Base-by-base conservation (phyloP, 2,888 invertebrate species). In the Diarsia brunnea region DNA sequence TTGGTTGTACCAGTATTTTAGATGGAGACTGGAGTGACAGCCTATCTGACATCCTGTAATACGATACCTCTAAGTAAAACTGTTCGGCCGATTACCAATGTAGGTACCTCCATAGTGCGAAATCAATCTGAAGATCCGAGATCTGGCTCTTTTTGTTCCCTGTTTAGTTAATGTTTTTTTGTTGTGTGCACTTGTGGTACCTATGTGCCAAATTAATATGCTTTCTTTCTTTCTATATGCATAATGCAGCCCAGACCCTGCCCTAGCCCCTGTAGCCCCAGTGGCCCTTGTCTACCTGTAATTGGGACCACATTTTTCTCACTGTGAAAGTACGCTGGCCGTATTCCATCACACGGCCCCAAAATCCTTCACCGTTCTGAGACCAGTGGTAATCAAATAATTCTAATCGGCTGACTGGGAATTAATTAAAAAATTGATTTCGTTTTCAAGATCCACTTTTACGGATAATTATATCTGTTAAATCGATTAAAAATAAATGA, bases 401-500 rank as follows among this genome's bases (percentile, higher is more conserved):
- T 60, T 60, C 10, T 19, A 12, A 31, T 38, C 8, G 38, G 8
- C 24, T 60, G 58, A 1, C 58, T 19, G 4, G 5, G 10, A 43
- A 11, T n/a, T 45, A 19, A 43, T 45, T 4, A 16, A n/a, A 19
- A n/a, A 0, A n/a, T n/a, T 19, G 0, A 16, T 47, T 58, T n/a
- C 19, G 14, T 43, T 16, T 19, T 31, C 14, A 12, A 27, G 11
- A 47, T 43, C n/a, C 38, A 68, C 31, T 64, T 69, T 69, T 58
- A 38, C 16, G 11, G 27, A 58, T 38, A 27, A 60, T 81, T 71
- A 43, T 14, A 60, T n/a, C 0, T n/a, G 16, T 31, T 14, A 21
- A 81, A 77, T 77, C 45, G 69, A 72, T 81, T 77, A 14, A 43
- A 19, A 64, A n/a, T 58, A 60, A 12, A 47, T 72, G 0, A 73